Evolutionary conservation across 2,888 invertebrate genomes (phyloP), one percentile per base, ranked within the genome.

Genomic region (Balanococcus diminutus): DNA sequence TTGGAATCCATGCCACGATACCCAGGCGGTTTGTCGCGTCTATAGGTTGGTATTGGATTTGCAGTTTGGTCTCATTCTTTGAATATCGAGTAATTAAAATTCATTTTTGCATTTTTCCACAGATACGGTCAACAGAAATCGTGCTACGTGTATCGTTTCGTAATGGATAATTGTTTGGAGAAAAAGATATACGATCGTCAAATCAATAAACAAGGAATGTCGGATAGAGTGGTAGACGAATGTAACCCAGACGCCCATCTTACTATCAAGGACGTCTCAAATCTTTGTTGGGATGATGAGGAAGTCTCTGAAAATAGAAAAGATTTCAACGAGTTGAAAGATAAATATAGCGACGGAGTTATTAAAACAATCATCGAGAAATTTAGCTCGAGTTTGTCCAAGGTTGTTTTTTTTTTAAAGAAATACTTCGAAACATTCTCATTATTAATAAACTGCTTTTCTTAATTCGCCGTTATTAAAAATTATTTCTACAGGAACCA

Each of bases 1-100:
- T 56, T 99, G 99, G 98, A 99, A 99, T 91, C 99, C 99, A 0
- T 99, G 99, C 89, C 99, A 99, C 89, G 98, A 98, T 89, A 96
- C 97, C 0, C 97, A 97, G 91, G 99, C 99, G 39, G 98, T 99
- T 16, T 99, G 99, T 90, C 92, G 99, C 88, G 98, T 99, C 61
- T 97, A 97, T 90, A 92, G 95, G 92, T 90, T 86, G 83, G 81
- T 32, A 16, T 28, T 9, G 11, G 16, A 67, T 67, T 51, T 86
- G 14, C 1, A 42, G 3, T 42, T 42, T 16, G 14, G 11, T 42
- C 42, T 8, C 8, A 8, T 36, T 36, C 8, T 36, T 36, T 36
- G 36, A 8, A 36, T 36, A 83, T 82, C 67, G 67, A 2, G 28
- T 86, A n/a, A 32, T 79, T 2, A 46, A 28, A 9, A 25, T 25